These are phyloP conservation scores for Myrmecophaga tridactyla DNA, from an alignment of 2,113 vertebrate genomes.

Conservation along the genomic window DNA sequence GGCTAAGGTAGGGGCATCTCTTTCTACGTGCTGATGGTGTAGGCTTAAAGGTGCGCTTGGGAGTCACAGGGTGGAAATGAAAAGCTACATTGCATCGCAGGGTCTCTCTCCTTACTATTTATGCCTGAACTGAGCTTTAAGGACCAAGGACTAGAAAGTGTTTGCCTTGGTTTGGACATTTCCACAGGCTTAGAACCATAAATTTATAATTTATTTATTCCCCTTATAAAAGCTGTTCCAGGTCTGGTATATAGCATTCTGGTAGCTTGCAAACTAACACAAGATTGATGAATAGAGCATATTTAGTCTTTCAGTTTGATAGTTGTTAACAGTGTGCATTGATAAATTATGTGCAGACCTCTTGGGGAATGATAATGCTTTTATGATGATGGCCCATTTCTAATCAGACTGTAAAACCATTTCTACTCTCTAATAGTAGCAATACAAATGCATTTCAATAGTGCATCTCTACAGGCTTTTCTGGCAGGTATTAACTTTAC, in stretches of 20 bases:
- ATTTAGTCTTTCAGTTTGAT: neutral
- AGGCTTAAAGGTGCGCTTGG: neutral
- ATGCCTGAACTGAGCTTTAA: neutral
- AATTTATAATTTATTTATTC: too few relatives aligned
- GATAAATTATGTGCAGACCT: neutral
- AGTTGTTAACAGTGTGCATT: neutral
- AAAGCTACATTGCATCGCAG: too few relatives aligned
- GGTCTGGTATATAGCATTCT: too few relatives aligned
- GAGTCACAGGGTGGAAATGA: neutral
- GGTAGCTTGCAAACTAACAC: too few relatives aligned
- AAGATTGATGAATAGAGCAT: neutral
- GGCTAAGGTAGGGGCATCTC: neutral
- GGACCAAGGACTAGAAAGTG: neutral
- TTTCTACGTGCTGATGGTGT: neutral
- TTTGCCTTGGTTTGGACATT: too few relatives aligned
- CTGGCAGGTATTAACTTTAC: neutral
- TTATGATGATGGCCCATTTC: neutral
- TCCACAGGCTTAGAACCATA: too few relatives aligned
- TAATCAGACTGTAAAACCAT: neutral
- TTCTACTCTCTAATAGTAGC: neutral
- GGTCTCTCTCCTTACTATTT: neutral
- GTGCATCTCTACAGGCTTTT: neutral
- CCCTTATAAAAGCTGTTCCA: too few relatives aligned
- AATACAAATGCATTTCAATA: neutral
- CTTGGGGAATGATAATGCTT: neutral